Conservation (phyloP, 1,140 invertebrate species). For the Ericerus pela region DNA sequence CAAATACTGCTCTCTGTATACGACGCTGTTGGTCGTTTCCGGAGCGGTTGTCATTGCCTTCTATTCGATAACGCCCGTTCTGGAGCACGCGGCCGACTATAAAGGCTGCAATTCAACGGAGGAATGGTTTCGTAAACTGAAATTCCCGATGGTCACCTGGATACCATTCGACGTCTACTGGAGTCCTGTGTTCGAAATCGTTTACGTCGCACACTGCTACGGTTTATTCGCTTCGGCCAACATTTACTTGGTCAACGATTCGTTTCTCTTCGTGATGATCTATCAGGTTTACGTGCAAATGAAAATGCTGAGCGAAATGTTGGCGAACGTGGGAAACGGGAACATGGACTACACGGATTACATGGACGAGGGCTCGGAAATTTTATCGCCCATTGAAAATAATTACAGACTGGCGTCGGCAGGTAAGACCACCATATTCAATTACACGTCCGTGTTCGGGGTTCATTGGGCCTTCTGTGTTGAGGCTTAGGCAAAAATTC, state of each 20-base stretch:
- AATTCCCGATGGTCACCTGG: not conserved
- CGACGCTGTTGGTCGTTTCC: not conserved
- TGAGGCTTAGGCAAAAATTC: too few relatives aligned
- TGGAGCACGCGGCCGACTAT: not conserved
- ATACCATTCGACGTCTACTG: not conserved
- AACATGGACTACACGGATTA: not conserved
- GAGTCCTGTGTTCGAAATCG: constrained; percentile 1
- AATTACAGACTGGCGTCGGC: too few relatives aligned
- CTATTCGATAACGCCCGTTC: not conserved
- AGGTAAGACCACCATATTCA: too few relatives aligned
- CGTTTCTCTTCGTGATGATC: constrained; percentile 10
- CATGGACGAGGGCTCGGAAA: not conserved
- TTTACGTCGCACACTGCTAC: not conserved
- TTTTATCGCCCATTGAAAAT: not conserved
- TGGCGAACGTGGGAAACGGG: not conserved
- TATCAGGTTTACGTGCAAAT: constrained; percentile 6
- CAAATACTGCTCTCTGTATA: not conserved
- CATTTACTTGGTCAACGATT: constrained; percentile 2
- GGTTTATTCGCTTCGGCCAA: constrained; percentile 1
- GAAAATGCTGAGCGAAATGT: not conserved
- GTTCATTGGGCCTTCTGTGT: too few relatives aligned
- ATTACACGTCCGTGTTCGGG: too few relatives aligned
- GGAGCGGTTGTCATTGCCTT: not conserved
- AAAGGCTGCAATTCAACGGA: not conserved
- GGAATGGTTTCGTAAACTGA: not conserved